Percentiles rank a stretch among this genome's conserved stretches.
These are phyloP conservation scores for Stegophylla sp. DNA, from an alignment of 2,888 invertebrate genomes.

Conservation along the genomic window DNA sequence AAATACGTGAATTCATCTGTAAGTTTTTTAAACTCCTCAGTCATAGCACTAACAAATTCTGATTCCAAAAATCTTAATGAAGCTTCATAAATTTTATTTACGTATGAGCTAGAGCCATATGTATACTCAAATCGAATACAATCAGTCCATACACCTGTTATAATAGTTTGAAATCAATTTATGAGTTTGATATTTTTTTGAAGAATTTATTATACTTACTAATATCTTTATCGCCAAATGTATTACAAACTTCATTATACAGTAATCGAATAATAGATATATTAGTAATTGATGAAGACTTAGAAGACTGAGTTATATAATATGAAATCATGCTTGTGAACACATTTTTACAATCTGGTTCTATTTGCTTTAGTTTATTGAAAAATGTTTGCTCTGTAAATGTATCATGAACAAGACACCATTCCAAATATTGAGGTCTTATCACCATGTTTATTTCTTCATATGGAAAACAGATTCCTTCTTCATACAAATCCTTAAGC, in stretches of 20 bases:
- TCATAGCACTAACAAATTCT: not conserved
- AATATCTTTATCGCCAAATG: constrained; percentile 32
- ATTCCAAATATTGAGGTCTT: constrained; percentile 33
- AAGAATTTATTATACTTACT: not conserved
- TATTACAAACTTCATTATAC: constrained; percentile 39
- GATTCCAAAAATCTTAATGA: constrained; percentile 32
- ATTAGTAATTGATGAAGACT: constrained; percentile 16
- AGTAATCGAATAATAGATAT: constrained; percentile 28
- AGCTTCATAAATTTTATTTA: constrained; percentile 36
- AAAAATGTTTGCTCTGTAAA: constrained; percentile 29
- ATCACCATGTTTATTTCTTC: not conserved
- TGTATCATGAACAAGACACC: constrained; percentile 42
- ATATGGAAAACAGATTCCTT: constrained; percentile 24
- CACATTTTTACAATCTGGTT: constrained; percentile 29
- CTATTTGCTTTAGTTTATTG: constrained; percentile 18
- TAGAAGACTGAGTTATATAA: constrained; percentile 34
- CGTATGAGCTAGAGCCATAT: constrained; percentile 16
- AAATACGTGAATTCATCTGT: constrained; percentile 22
- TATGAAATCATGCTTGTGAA: constrained; percentile 26
- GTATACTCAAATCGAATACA: constrained; percentile 42
- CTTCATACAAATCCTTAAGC: constrained; percentile 36
- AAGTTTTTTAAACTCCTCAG: constrained; percentile 17
- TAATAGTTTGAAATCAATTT: not conserved
- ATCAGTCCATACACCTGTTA: constrained; percentile 30
- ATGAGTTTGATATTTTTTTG: not conserved